Conservation (phyloP, 2,113 vertebrate species). For the Plecotus auritus region DNA sequence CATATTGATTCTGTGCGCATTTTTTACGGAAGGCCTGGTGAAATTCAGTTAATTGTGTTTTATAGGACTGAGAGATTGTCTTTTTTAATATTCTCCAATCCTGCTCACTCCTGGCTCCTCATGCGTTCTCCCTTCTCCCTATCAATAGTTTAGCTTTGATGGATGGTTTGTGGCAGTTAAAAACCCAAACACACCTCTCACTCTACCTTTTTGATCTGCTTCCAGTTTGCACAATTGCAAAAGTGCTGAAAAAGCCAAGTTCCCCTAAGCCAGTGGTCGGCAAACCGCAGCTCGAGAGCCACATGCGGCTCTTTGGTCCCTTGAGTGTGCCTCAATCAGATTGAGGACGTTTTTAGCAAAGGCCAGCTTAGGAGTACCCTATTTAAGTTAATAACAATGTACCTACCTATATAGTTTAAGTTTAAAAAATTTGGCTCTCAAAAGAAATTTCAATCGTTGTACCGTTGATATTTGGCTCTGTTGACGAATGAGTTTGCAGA, state of each 20-base stretch:
- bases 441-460: too few species aligned
- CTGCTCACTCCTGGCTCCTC: background rate
- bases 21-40: constrained; percentile 57
- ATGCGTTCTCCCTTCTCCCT: background rate
- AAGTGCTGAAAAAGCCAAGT: constrained; percentile 47
- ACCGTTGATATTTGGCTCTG: too few species aligned
- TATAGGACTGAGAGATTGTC: constrained; percentile 53
- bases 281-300: too few species aligned
- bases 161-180: constrained; percentile 36
- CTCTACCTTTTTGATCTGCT: constrained; percentile 50
- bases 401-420: too few species aligned
- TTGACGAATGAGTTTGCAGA: too few species aligned
- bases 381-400: too few species aligned
- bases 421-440: too few species aligned
- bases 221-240: constrained; percentile 45
- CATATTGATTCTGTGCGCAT: constrained; percentile 59
- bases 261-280: background rate
- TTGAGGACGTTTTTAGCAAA: too few species aligned
- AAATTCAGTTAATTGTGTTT: constrained; percentile 67
- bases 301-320: too few species aligned
- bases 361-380: too few species aligned
- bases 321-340: too few species aligned
- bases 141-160: constrained; percentile 45
- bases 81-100: constrained; percentile 24
- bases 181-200: constrained; percentile 18